Evolutionary conservation across 2,888 invertebrate species (phyloP), one percentile per base, ranked within the genome.

Genomic region (Epinotia brunnichana): DNA sequence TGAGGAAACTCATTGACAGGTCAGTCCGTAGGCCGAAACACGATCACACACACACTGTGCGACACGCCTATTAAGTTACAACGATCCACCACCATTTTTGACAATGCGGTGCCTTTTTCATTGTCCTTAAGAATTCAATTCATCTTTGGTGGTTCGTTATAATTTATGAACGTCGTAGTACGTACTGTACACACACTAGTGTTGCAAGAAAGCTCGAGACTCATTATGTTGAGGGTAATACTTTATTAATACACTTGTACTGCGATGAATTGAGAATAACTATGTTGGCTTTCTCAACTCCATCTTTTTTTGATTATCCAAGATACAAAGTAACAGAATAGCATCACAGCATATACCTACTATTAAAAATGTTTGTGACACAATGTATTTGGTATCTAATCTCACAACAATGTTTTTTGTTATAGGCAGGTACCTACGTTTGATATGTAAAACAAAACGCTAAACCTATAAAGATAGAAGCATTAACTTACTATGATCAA

Each of bases 1-100:
- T 98, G 97, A 96, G 98, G 95, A 98, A 97, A 96, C 97, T 98
- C 94, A 97, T 98, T 95, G 98, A 98, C 96, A 98, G 97, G 98
- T 98, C 96, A 97, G 96, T 96, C 90, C 74, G 71, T 77, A 79
- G 85, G 87, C 80, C 66, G 21, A 48, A 83, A 82, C 75, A 79
- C 81, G 78, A 75, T 78, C 77, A 71, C 75, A 74, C 76, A 74
- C 61, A 69, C 75, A 74, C 75, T 75, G 35, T 35, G 35, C 35
- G 35, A 35, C 35, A 35, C 35, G 9, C 35, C 35, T 9, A 2
- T 35, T 9, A 35, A 35, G 9, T 35, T 35, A 63, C 7, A 41
- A 41, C 41, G 41, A 41, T 41, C n/a, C n/a, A n/a, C n/a, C n/a
- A n/a, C n/a, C n/a, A n/a, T n/a, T n/a, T n/a, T n/a, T n/a, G n/a